A percentile compares a stretch with the other conserved stretches of the same genome.
phyloP scores from a whole-genome alignment of 1,140 invertebrate genomes.

The Drosophila mauritiana region DNA sequence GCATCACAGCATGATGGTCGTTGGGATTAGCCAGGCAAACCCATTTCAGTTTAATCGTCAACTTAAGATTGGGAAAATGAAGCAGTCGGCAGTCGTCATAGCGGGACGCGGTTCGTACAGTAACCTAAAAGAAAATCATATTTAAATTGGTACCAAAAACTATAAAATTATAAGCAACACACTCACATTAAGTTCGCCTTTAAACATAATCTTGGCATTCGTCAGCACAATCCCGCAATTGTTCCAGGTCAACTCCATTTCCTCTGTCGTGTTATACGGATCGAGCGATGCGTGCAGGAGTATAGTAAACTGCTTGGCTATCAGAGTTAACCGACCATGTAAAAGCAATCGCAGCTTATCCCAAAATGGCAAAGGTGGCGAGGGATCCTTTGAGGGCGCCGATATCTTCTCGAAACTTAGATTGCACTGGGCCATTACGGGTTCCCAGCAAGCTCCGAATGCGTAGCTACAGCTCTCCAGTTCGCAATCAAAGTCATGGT shows the following conservation, averaged over 20 bases:
- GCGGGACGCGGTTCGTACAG: conserved; percentile 97
- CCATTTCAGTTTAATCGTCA: conserved; percentile 95
- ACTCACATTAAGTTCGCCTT: conserved; percentile 90
- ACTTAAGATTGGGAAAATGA: conserved; percentile 94
- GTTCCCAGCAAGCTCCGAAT: conserved; percentile 99
- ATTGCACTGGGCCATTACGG: conserved; percentile 97
- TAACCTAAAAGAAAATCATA: conserved; percentile 79
- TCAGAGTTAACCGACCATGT: conserved; percentile 96
- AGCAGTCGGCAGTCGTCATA: conserved; percentile 98
- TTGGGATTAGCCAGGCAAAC: conserved; percentile 95
- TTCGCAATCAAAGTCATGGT: conserved; percentile 98
- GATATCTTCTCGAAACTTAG: conserved; percentile 95
- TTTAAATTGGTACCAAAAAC: too few relatives aligned
- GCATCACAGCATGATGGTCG: conserved; percentile 98
- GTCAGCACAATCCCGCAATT: conserved; percentile 97
- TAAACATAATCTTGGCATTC: conserved; percentile 94
- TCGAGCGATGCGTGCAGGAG: conserved; percentile 97
- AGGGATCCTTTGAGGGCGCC: conserved; percentile 95
- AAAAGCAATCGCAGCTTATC: conserved; percentile 97
- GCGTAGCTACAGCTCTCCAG: conserved; percentile 94
- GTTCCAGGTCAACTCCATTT: conserved; percentile 98
- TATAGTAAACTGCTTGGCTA: conserved; percentile 93
- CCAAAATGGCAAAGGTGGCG: conserved; percentile 97
- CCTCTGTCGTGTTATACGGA: conserved; percentile 99
- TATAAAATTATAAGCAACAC: neutral